Evolutionary conservation across 2,797 vertebrate species (phyloP), one percentile per base, ranked within the genome.

Genomic region (Sarcophilus harrisii): DNA sequence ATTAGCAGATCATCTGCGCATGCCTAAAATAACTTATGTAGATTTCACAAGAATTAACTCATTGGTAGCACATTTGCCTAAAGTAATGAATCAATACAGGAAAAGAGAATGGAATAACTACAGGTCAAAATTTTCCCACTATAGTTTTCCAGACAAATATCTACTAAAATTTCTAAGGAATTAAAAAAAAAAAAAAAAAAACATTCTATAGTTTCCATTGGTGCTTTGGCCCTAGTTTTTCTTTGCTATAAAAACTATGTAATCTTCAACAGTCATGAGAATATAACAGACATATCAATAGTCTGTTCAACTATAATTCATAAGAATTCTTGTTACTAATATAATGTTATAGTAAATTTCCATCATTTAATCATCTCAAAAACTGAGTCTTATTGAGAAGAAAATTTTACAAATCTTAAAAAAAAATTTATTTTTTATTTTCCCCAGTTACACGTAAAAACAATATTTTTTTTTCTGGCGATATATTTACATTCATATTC

Each of bases 141-240:
- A 30, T 38, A 60, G 55, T 96, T 90, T 95, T 93, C 96, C 92
- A 94, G 95, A 96, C 94, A 98, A 96, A 97, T 1, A 94, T 95
- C 45, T 6, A 95, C n/a, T 94, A 96, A 95, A 95, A 90, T 30
- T 90, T 55, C 21, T 52, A 90, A 18, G 4, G 29, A 52, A 18
- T 94, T 97, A 16, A 57, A 57, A 57, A 57, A 57, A 21, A 38
- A 73, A 96, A 38, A 57, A 57, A 57, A 57, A 21, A 38, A 73
- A 96, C 18, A 95, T 45, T 45, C n/a, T 95, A 97, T 92, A 96
- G 95, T 54, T 95, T 95, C 90, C 95, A 93, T 92, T 58, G 94
- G 94, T 95, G 96, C 91, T 54, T 92, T 94, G 93, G 91, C 94
- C 32, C 57, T 14, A 92, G 91, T 94, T 92, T 66, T 52, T 89